Evolutionary conservation across 1,140 invertebrate species (phyloP).

Genomic region (Aphelenchoides besseyi): DNA sequence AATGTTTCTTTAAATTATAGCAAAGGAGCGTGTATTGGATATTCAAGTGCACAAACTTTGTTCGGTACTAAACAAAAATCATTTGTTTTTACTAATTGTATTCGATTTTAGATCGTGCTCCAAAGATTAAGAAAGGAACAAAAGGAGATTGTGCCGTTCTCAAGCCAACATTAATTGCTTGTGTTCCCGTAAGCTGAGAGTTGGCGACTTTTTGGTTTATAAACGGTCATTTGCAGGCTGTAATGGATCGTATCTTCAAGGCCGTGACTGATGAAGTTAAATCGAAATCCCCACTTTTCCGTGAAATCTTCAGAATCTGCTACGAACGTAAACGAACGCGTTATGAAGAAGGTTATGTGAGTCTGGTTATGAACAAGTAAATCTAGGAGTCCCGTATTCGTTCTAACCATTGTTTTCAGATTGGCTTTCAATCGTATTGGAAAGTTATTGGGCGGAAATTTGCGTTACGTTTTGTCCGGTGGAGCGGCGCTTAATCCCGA

Average conservation of each 20-base stretch:
- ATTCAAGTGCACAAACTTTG: slow-evolving; percentile 89
- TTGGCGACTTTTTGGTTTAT: no score
- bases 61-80: slow-evolving; percentile 68
- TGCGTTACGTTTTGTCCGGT: slow-evolving; percentile 81
- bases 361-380: slow-evolving; percentile 74
- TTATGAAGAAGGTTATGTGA: slow-evolving; percentile 77
- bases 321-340: slow-evolving; percentile 65
- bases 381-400: slow-evolving; percentile 24
- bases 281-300: slow-evolving; percentile 49
- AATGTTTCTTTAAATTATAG: no score
- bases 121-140: slow-evolving; percentile 84
- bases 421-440: slow-evolving; percentile 76
- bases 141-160: slow-evolving; percentile 81
- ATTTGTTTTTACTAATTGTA: not conserved
- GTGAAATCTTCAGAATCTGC: slow-evolving; percentile 63
- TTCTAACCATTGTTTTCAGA: slow-evolving; percentile 62
- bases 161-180: slow-evolving; percentile 85
- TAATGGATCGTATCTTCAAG: slow-evolving; percentile 64
- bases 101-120: slow-evolving; percentile 71
- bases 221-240: slow-evolving; percentile 51
- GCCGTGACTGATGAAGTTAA: slow-evolving; percentile 63
- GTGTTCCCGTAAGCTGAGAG: slow-evolving; percentile 80
- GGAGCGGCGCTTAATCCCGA: slow-evolving; percentile 91
- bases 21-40: slow-evolving; percentile 86
- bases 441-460: slow-evolving; percentile 77